Evolutionary conservation across 2,113 vertebrate species (phyloP).

Genomic region (Vireo altiloquus): DNA sequence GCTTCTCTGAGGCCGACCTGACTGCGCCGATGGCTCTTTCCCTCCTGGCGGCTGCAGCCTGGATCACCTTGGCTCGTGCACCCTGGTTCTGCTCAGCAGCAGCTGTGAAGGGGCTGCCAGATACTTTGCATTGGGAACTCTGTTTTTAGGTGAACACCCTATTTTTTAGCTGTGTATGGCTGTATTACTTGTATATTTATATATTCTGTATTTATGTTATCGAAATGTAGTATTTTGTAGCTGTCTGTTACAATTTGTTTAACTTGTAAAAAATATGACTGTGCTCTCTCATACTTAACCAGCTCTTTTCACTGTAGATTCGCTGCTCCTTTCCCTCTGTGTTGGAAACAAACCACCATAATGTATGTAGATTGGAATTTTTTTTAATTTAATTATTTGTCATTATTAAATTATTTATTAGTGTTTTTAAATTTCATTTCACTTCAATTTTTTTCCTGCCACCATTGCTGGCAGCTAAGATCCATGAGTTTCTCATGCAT

Average conservation of each 20-base stretch:
- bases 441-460: constrained; percentile 39
- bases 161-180: constrained; percentile 67
- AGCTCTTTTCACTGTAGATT: constrained; percentile 51
- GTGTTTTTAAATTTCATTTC: constrained; percentile 69
- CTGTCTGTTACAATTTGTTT: constrained; percentile 71
- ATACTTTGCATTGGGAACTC: constrained; percentile 14
- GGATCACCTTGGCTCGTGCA: background rate
- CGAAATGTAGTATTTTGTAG: constrained; percentile 75
- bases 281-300: constrained; percentile 63
- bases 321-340: background rate
- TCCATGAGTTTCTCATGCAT: constrained; percentile 21
- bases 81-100: background rate
- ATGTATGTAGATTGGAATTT: constrained; percentile 57
- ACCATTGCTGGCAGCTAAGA: constrained; percentile 17
- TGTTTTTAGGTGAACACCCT: constrained; percentile 37
- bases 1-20: background rate
- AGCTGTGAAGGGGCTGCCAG: constrained; percentile 16
- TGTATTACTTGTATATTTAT: constrained; percentile 74
- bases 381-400: constrained; percentile 81
- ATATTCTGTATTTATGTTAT: constrained; percentile 77
- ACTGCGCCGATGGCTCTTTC: background rate
- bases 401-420: constrained; percentile 87
- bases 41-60: background rate
- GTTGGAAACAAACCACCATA: constrained; percentile 38
- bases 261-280: constrained; percentile 76